These are phyloP conservation scores for Euwallacea similis DNA, from an alignment of 1,140 invertebrate species.

Conservation along the genomic window DNA sequence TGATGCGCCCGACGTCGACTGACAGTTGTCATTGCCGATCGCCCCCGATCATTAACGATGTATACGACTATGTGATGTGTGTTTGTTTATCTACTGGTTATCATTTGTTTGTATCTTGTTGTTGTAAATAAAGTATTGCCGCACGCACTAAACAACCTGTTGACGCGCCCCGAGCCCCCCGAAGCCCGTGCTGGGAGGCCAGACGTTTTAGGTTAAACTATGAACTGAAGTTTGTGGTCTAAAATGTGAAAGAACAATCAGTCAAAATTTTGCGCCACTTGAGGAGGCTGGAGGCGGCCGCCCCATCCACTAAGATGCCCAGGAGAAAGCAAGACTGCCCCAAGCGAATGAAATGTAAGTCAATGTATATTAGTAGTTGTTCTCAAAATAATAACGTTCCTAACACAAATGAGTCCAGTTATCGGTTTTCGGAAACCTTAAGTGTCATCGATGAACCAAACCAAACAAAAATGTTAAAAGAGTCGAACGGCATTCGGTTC, in stretches of 20 bases:
- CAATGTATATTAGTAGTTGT: neutral
- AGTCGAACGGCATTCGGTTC: slow-evolving; percentile 13
- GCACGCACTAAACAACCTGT: neutral
- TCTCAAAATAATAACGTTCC: neutral
- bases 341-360: slow-evolving; percentile 68
- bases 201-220: neutral
- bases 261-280: slow-evolving; percentile 50
- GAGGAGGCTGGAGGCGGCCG: slow-evolving; percentile 41
- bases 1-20: slow-evolving; percentile 24
- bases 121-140: neutral
- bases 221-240: neutral
- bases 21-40: slow-evolving; percentile 23
- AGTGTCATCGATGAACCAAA: neutral
- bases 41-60: slow-evolving; percentile 29
- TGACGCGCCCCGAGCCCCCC: neutral
- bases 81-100: slow-evolving; percentile 6
- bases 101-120: slow-evolving; percentile 8
- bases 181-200: too few species aligned
- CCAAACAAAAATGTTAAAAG: slow-evolving; percentile 24
- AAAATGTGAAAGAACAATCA: slow-evolving; percentile 13
- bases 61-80: slow-evolving; percentile 41
- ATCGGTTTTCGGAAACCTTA: neutral
- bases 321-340: slow-evolving; percentile 66
- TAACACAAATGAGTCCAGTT: neutral
- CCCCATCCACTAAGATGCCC: slow-evolving; percentile 56